These are phyloP conservation scores for Ametastegia equiseti DNA, from an alignment of 2,888 invertebrate genomes.

Conservation along the genomic window DNA sequence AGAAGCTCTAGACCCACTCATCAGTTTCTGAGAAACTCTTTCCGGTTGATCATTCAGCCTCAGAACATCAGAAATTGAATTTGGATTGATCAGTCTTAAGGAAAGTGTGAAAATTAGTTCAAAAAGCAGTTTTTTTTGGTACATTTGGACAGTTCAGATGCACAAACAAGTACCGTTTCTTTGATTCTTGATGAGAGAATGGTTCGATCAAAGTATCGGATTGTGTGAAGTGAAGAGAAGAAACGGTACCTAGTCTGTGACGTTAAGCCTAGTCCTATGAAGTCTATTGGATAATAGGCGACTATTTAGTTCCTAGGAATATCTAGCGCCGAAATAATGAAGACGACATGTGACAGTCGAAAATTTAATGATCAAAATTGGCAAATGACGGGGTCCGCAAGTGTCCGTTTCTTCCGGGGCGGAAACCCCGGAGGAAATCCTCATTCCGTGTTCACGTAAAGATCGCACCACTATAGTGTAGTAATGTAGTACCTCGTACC, in stretches of 20 bases:
- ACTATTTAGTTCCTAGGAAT: background rate
- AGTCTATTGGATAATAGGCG: slow-evolving; percentile 1
- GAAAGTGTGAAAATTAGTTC: no score
- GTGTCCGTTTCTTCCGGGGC: background rate
- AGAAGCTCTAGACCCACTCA: no score
- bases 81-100: no score
- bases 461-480: background rate
- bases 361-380: background rate
- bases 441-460: background rate
- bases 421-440: slow-evolving; percentile 26
- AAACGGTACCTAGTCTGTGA: background rate
- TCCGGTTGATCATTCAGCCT: no score
- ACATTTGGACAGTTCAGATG: no score
- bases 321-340: background rate
- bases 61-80: no score
- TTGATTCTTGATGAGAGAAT: no score
- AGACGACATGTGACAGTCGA: background rate
- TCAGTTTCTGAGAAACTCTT: no score
- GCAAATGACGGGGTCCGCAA: slow-evolving; percentile 27
- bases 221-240: background rate
- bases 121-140: no score
- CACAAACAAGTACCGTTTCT: no score
- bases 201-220: background rate
- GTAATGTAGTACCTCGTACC: background rate
- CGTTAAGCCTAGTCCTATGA: background rate